Evolutionary conservation across 2,797 vertebrate species (phyloP), one percentile per base, ranked within the genome.

Genomic region (Poecilia picta): DNA sequence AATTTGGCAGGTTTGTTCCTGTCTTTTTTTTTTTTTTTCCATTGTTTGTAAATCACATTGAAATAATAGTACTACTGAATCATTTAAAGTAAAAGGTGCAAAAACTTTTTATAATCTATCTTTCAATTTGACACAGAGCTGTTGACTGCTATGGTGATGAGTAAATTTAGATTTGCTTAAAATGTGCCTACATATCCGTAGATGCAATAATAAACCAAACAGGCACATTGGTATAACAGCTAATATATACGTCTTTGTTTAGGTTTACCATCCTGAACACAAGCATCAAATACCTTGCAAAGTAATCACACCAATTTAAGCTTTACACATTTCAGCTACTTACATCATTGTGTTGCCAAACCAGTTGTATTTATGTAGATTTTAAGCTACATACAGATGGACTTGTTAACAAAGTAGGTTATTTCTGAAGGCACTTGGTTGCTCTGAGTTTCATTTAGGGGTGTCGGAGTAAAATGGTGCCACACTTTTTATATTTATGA

Each of bases 1-100:
- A 99, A 84, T 99, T 99, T 95, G 97, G 96, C 91, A 97, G 97
- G 98, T 92, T 82, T 33, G 92, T 92, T 15, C 43, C 25, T 18
- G 6, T 18, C 8, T n/a, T 41, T 45, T 28, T 23, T 72, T 23
- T 72, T 18, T 0, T 3, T 36, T 49, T 3, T 7, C 3, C 18
- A 2, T 25, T 66, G 6, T 23, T 36, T 16, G 28, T 18, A 36
- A 39, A 49, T 28, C 4, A 25, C 4, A 10, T n/a, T 59, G 28
- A 51, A 23, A 28, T 10, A 31, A 41, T n/a, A n/a, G n/a, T n/a
- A 43, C 8, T 20, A 25, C 36, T 45, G 10, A 18, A 41, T 16
- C 25, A 57, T 18, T 62, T 23, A 28, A 70, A 64, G 16, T 16
- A 36, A 64, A 64, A 64, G 16, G 2, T 28, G 12, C 31, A 64